Evolutionary conservation across 2,113 vertebrate genomes (phyloP).

Genomic region (Carettochelys insculpta): DNA sequence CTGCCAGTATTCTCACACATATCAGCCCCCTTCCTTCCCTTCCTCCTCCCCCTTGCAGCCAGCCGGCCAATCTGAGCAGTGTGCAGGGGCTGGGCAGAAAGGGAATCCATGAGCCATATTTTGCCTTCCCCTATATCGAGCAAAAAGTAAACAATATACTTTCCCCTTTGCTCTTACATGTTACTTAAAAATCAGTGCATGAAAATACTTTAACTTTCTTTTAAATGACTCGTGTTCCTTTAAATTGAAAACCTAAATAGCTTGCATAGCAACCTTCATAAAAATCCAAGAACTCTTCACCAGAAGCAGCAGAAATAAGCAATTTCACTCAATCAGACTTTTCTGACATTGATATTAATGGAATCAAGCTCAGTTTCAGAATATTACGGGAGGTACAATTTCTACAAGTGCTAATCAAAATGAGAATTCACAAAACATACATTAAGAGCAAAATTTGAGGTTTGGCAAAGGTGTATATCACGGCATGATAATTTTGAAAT

Average conservation of each 20-base stretch:
- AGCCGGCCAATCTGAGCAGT: too few relatives aligned
- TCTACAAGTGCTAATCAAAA: rapidly evolving
- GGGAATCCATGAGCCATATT: too few relatives aligned
- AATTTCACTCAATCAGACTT: not conserved
- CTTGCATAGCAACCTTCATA: not conserved
- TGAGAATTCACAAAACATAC: not conserved
- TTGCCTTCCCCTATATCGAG: too few relatives aligned
- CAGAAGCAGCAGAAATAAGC: not conserved
- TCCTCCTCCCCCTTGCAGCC: too few relatives aligned
- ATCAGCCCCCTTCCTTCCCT: too few relatives aligned
- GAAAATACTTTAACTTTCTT: not conserved
- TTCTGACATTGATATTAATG: not conserved
- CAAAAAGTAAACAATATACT: not conserved
- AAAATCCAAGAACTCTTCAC: constrained; percentile 5
- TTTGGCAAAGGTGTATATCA: not conserved
- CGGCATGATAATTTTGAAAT: not conserved
- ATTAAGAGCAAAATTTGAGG: not conserved
- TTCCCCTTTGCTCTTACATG: not conserved
- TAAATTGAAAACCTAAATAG: constrained; percentile 3
- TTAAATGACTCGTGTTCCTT: not conserved
- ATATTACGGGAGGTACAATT: not conserved
- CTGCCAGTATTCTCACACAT: too few relatives aligned
- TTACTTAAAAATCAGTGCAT: too few relatives aligned
- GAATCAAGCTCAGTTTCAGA: not conserved
- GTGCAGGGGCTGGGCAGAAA: too few relatives aligned